phyloP scores from a whole-genome alignment of 2,888 invertebrate genomes.

The Tenthredo amoena region DNA sequence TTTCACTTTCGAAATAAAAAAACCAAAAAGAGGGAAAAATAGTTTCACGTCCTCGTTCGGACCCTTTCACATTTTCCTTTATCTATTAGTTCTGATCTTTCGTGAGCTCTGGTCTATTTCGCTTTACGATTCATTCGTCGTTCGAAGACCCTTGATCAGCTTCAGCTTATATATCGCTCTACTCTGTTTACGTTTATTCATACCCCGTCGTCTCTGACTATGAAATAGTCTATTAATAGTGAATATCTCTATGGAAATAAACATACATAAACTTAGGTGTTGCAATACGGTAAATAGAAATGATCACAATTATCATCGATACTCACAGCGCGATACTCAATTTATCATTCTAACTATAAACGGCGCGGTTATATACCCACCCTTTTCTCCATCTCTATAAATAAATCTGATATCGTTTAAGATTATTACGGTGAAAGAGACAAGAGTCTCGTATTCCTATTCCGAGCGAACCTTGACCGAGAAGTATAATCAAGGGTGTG shows the following conservation, averaged over 20 bases:
- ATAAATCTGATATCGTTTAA: not conserved
- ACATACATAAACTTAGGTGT: not conserved
- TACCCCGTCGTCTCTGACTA: not conserved
- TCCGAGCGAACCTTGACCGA: slow-evolving; percentile 23
- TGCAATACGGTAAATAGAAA: not conserved
- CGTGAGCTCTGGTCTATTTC: not conserved
- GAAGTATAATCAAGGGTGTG: slow-evolving; percentile 17
- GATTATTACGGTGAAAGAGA: slow-evolving; percentile 3
- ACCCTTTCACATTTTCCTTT: not conserved
- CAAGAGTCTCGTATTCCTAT: not conserved
- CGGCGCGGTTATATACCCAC: not conserved
- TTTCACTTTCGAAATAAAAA: not conserved
- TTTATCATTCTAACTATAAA: not conserved
- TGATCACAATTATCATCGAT: not conserved
- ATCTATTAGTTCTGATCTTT: not conserved
- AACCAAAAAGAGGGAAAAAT: not conserved
- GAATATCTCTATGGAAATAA: not conserved
- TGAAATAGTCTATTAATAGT: not conserved
- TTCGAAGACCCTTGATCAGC: not conserved
- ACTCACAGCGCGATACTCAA: not conserved
- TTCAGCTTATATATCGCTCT: not conserved
- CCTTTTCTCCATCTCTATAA: not conserved
- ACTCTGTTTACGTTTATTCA: not conserved
- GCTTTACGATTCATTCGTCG: not conserved
- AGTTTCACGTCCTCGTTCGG: not conserved